Base-by-base conservation (phyloP, 2,888 invertebrate species). In the Therioaphis trifolii region DNA sequence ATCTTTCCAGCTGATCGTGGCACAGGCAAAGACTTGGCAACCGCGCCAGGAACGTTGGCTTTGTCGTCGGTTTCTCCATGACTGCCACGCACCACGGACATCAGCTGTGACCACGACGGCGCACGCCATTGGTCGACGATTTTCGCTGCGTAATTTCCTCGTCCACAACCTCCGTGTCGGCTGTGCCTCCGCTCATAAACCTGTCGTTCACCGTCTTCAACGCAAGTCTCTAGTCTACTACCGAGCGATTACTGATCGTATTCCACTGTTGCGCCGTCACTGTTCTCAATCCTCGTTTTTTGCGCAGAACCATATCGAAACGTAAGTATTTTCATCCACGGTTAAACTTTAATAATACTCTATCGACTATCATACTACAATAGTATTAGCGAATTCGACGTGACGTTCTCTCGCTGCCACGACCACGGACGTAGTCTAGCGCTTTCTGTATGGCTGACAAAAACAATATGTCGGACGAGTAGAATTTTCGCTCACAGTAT, bases 271-370 rank as follows among this genome's bases (percentile, higher is more conserved):
- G 3, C 7, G 3, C 7, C 35, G 3, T 3, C 35, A 35, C 3
- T 35, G 3, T 7, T 35, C 3, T 35, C 35, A 35, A 35, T 3
- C 7, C 7, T 5, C 7, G 7, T 35, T 5, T 35, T 35, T 5
- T 88, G 96, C 97, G 96, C 97, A 98, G 93, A 98, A 24, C 21
- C 21, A 24, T 21, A 12, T 24, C 21, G 12, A 35, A 11, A 58
- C 11, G 58, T 58, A 12, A 58, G 58, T 58, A 58, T 58, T 52
- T 1, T 52, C 15, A 49, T 49, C 5, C 18, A 15, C 18, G 3
- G 3, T 46, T 49, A 49, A n/a, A 49, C 49, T 49, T 18, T 5
- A 18, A 15, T 49, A 15, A 18, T 49, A 4, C 2, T 49, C 15
- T 49, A n/a, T n/a, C n/a, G n/a, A n/a, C n/a, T n/a, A n/a, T n/a